A percentile compares a stretch with the other conserved stretches of the same genome.
phyloP scores from a whole-genome alignment of 2,113 vertebrate species.

The Oreotragus oreotragus region DNA sequence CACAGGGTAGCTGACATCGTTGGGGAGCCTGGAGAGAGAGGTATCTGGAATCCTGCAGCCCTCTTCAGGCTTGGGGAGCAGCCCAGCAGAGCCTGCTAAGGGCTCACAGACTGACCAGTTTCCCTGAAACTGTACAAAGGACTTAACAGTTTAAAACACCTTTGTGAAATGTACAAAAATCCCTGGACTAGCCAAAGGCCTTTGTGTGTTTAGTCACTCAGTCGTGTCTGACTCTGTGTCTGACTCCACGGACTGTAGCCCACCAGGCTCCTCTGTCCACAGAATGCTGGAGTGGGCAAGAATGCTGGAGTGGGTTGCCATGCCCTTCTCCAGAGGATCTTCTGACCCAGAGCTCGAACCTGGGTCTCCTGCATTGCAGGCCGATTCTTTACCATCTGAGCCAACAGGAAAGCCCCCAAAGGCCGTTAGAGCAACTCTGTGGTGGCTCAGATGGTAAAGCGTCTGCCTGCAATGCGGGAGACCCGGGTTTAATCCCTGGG shows the following conservation, averaged over 20 bases:
- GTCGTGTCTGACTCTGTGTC: not conserved
- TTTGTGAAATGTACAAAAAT: not conserved
- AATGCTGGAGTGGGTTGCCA: not conserved
- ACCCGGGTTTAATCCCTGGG: too few species aligned
- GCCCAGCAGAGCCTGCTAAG: not conserved
- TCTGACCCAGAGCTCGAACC: not conserved
- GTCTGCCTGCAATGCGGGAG: too few species aligned
- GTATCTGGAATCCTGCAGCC: accelerated
- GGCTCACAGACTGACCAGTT: not conserved
- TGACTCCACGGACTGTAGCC: not conserved
- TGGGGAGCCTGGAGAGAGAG: not conserved
- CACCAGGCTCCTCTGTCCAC: not conserved
- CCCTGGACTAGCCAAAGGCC: not conserved
- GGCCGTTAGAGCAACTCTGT: not conserved
- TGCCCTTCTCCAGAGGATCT: not conserved
- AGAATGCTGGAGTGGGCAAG: not conserved
- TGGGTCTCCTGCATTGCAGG: not conserved
- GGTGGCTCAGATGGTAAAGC: too few species aligned
- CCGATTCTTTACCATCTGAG: not conserved
- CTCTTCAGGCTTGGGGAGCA: not conserved
- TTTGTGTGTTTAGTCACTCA: not conserved
- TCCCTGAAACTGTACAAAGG: not conserved
- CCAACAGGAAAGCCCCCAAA: not conserved
- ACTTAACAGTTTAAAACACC: not conserved
- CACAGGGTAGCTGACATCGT: not conserved